phyloP scores from a whole-genome alignment of 2,113 vertebrate species.

The Pica pica region DNA sequence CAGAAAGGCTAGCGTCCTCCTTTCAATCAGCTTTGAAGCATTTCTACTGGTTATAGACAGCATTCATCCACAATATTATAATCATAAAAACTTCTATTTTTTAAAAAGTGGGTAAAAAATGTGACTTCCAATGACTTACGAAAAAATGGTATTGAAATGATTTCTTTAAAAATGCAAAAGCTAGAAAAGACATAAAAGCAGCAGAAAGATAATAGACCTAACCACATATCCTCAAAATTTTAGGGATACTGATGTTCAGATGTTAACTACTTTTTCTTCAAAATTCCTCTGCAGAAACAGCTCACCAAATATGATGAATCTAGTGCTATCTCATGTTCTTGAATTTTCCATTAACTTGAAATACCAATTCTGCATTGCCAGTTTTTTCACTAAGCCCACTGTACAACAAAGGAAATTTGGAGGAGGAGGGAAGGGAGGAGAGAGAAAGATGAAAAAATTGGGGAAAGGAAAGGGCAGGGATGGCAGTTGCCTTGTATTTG shows the following conservation, averaged over 20 bases:
- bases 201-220: background rate
- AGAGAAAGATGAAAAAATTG: background rate
- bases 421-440: background rate
- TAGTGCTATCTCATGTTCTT: background rate
- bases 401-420: background rate
- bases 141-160: background rate
- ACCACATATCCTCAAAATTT: background rate
- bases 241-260: background rate
- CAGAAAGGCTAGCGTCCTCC: slow-evolving; percentile 16
- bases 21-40: slow-evolving; percentile 29
- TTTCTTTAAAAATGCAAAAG: background rate
- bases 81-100: background rate
- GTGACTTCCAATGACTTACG: background rate
- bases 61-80: background rate
- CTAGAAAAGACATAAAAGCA: background rate
- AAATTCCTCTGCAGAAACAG: background rate
- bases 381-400: background rate
- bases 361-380: background rate
- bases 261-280: background rate
- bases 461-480: background rate
- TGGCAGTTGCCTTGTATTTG: background rate
- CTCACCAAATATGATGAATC: background rate
- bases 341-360: background rate
- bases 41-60: background rate
- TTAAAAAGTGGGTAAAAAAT: background rate